Percentiles rank a stretch among this genome's conserved stretches.
Evolutionary conservation across 92 coral and sea anemone genomes (phyloP).

Genomic region (Zoanthus solanderi): DNA sequence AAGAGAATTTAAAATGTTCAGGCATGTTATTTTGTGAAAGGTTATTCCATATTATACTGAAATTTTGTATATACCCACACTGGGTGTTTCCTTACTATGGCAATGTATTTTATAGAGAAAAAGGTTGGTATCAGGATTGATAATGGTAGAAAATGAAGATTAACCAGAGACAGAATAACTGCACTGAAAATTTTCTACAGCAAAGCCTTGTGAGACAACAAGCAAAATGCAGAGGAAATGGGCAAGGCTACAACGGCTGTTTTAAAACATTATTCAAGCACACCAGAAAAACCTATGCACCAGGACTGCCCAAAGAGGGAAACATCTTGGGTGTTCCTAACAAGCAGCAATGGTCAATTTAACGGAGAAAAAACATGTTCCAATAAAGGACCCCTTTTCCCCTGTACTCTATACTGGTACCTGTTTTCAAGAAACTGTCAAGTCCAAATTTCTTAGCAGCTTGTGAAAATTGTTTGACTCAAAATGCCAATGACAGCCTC

Average conservation of each 20-base stretch:
- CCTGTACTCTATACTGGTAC: neutral
- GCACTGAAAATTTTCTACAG: conserved; percentile 39
- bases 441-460: conserved; percentile 62
- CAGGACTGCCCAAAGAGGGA: conserved; percentile 67
- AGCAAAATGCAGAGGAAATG: conserved; percentile 37
- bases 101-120: neutral
- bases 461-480: conserved; percentile 62
- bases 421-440: conserved; percentile 55
- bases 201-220: conserved; percentile 23
- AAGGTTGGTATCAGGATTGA: neutral
- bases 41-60: no score
- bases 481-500: conserved; percentile 45
- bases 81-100: no score
- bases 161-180: conserved; percentile 5
- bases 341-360: conserved; percentile 47
- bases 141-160: neutral
- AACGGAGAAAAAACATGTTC: conserved; percentile 30
- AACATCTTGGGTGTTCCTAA: conserved; percentile 65
- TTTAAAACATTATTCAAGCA: conserved; percentile 65
- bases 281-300: conserved; percentile 55
- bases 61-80: no score
- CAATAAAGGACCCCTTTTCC: conserved; percentile 57
- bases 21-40: no score
- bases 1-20: no score
- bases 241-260: conserved; percentile 71